Evolutionary conservation across 2,888 invertebrate genomes (phyloP), one percentile per base, ranked within the genome.

Genomic region (Oxycera nigricornis): DNA sequence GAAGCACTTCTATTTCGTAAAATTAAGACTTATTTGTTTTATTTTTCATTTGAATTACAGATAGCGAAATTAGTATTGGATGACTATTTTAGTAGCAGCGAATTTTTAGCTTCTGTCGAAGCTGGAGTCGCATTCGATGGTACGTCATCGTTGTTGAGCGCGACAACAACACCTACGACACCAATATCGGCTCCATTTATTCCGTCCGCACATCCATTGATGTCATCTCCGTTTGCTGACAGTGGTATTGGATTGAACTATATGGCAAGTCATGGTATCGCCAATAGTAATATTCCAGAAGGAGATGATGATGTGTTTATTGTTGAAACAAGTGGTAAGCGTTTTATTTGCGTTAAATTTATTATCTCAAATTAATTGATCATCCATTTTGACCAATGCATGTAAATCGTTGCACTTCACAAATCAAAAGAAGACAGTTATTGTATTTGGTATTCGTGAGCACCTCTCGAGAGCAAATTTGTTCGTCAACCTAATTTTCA

Each of bases 11-110:
- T 30, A 35, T 39, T 65, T 17, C 39, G 39, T 39, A 39, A 39
- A 7, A 39, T n/a, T 50, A n/a, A 50, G 14, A 50, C 50, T 50
- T 50, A 50, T 4, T 50, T n/a, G 17, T 17, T n/a, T n/a, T 6
- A 50, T n/a, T n/a, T n/a, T n/a, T n/a, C n/a, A n/a, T n/a, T n/a
- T n/a, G n/a, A n/a, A n/a, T n/a, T n/a, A 26, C 28, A 95, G 95
- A 92, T 92, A 81, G 94, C 95, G 74, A 95, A 95, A 86, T 87
- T 95, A 81, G 92, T 95, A 79, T 87, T 96, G 81, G 95, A 95
- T 83, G 94, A 95, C 85, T 94, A 94, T 85, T 95, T 95, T 62
- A 85, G 85, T 77, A 85, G 84, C 79, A 84, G 83, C 17, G 84
- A 86, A 75, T 86, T 86, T 79, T 80, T 85, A 78, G 85, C 85